Base-by-base conservation (phyloP, 2,797 vertebrate species). In the Ciconia nigra region DNA sequence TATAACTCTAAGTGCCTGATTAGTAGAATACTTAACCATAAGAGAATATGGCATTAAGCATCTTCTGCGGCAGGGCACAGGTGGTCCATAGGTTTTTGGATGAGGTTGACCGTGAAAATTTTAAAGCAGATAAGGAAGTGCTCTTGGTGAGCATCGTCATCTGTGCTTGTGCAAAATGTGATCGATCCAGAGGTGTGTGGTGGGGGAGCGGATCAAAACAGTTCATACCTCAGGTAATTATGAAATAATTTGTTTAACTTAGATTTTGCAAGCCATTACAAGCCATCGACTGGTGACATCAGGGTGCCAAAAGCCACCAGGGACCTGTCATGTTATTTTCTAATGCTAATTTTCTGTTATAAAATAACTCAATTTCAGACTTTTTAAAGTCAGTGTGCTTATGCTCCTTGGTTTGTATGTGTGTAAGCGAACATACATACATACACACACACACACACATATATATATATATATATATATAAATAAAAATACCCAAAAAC, bases 111-210 rank as follows among this genome's bases (percentile, higher is more conserved):
- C 51, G 19, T 42, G 67, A 67, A 51, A 13, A 42, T 83, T 65
- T 78, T 54, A 14, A 19, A 88, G 61, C 24, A 17, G 37, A 0
- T 46, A 8, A 47, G 44, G 35, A 37, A 8, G 49, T 37, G 5
- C 35, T 93, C 10, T 70, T 59, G 74, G 44, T 52, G 61, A 76
- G 31, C 41, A 11, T 31, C 1, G 1, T 71, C 41, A 33, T 61
- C 65, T 81, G 13, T 59, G 52, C 52, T 69, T 71, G 28, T 54
- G 31, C 49, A 51, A 49, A 87, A 35, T 18, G 13, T 24, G 5
- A 31, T 62, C 13, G 5, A 0, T 37, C 5, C 1, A 1, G 29
- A 25, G 11, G 9, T 0, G 6, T 57, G 42, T 15, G 19, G 8
- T 4, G 2, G 4, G 16, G 18, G 22, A 70, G 26, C 5, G 0